A percentile compares a stretch with the other conserved stretches of the same genome.
Conservation (phyloP, 2,113 vertebrate genomes). For the Stigmatopora nigra region DNA sequence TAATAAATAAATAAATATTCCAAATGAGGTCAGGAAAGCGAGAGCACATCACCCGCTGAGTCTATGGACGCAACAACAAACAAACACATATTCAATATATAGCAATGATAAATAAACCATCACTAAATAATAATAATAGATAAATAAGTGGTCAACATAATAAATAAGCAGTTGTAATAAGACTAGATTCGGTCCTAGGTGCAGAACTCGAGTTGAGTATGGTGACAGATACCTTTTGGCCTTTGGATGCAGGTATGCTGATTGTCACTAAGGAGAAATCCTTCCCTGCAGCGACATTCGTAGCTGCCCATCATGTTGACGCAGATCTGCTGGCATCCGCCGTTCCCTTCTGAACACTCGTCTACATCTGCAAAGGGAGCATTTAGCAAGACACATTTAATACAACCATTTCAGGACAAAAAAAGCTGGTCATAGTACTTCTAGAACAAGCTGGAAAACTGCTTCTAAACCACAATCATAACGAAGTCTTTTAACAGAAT, state of each 20-base stretch:
- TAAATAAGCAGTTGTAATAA: too few relatives aligned
- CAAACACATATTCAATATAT: too few relatives aligned
- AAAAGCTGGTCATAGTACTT: constrained; percentile 10
- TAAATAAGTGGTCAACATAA: too few relatives aligned
- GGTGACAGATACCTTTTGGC: constrained; percentile 79
- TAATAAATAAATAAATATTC: too few relatives aligned
- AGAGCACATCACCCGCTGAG: too few relatives aligned
- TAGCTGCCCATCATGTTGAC: constrained; percentile 99
- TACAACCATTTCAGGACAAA: constrained; percentile 17
- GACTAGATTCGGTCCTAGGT: too few relatives aligned
- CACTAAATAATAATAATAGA: too few relatives aligned
- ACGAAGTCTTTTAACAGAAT: constrained; percentile 4
- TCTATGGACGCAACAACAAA: too few relatives aligned
- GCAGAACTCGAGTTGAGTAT: too few relatives aligned
- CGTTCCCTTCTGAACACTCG: constrained; percentile 90
- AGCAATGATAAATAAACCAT: too few relatives aligned
- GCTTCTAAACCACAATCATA: constrained; percentile 6
- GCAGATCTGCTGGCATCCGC: constrained; percentile 94
- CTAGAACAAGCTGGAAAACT: constrained; percentile 6
- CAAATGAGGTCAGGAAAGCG: too few relatives aligned
- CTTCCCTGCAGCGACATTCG: constrained; percentile 91
- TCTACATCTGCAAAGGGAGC: constrained; percentile 80
- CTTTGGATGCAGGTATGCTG: constrained; percentile 98
- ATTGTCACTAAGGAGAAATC: constrained; percentile 98
- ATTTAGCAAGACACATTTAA: constrained; percentile 25